These are phyloP conservation scores for Noctua pronuba DNA, from an alignment of 2,888 invertebrate genomes.

Conservation along the genomic window DNA sequence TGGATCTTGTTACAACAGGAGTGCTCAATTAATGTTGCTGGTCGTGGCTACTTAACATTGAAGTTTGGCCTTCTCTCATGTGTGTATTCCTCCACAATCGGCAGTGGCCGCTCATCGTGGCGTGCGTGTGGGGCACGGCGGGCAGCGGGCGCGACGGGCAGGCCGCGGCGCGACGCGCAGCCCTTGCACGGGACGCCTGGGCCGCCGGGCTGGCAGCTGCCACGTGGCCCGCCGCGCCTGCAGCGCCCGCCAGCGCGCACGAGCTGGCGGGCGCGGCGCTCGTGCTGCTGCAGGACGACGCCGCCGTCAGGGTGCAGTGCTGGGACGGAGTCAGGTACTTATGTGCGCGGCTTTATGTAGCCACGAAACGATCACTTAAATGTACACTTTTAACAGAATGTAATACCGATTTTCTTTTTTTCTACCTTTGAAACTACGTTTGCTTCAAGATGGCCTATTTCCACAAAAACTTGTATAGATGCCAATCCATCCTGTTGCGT, in stretches of 20 bases:
- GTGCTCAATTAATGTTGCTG: too few species aligned
- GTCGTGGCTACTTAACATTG: background rate
- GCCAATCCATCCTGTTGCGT: too few species aligned
- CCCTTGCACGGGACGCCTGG: constrained; percentile 91
- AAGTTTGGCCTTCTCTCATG: background rate
- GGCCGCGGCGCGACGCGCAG: constrained; percentile 73
- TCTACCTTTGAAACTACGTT: too few species aligned
- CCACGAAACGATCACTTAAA: too few species aligned
- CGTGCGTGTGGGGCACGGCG: constrained; percentile 78
- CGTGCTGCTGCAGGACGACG: constrained; percentile 74
- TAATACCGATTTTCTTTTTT: too few species aligned
- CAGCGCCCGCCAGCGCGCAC: constrained; percentile 68
- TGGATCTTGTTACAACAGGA: too few species aligned
- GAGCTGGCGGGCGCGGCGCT: constrained; percentile 72
- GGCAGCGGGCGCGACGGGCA: constrained; percentile 75
- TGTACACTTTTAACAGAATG: too few species aligned
- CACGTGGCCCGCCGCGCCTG: constrained; percentile 60
- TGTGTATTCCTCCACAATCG: background rate
- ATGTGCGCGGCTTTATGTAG: too few species aligned
- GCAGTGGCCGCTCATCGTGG: constrained; percentile 78
- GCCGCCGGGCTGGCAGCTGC: constrained; percentile 86
- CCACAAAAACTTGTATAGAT: too few species aligned
- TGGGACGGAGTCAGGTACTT: constrained; percentile 69
- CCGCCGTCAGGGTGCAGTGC: constrained; percentile 71
- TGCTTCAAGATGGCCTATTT: background rate